Conservation (phyloP, 2,888 invertebrate species). For the Drosophila diplacantha region DNA sequence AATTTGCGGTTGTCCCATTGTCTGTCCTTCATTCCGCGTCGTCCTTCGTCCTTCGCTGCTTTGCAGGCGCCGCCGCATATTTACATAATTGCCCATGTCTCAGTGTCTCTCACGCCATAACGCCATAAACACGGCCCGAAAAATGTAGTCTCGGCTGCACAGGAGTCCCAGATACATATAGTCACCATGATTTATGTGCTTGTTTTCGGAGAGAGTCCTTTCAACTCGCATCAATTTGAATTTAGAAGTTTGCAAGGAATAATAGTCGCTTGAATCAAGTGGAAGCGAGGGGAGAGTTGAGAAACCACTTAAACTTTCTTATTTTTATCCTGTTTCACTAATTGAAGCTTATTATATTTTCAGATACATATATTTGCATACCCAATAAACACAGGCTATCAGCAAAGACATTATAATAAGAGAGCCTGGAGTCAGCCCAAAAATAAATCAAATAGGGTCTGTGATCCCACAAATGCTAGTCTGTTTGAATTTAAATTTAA, state of each 20-base stretch:
- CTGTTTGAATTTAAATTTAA: too few species aligned
- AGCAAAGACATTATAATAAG: too few species aligned
- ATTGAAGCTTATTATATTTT: too few species aligned
- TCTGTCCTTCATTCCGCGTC: conserved; percentile 34
- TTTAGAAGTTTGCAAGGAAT: background rate
- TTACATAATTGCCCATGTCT: conserved; percentile 71
- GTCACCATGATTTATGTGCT: conserved; percentile 22
- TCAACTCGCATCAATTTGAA: conserved; percentile 21
- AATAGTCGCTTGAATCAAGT: background rate
- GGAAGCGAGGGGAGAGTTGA: background rate
- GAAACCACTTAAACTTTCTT: background rate
- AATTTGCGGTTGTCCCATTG: conserved; percentile 67
- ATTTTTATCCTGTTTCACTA: too few species aligned
- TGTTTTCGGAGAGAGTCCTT: conserved; percentile 6
- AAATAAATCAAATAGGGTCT: too few species aligned
- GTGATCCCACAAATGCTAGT: too few species aligned
- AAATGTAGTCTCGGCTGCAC: conserved; percentile 1
- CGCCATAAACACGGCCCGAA: conserved; percentile 13
- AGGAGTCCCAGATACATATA: conserved; percentile 4
- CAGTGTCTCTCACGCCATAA: conserved; percentile 31
- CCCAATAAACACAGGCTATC: too few species aligned
- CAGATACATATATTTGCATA: too few species aligned
- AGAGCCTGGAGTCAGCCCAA: too few species aligned
- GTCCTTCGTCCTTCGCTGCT: conserved; percentile 38
- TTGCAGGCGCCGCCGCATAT: conserved; percentile 62